Evolutionary conservation across 1,140 invertebrate genomes (phyloP), one percentile per base, ranked within the genome.

Genomic region (Ceratina australensis): DNA sequence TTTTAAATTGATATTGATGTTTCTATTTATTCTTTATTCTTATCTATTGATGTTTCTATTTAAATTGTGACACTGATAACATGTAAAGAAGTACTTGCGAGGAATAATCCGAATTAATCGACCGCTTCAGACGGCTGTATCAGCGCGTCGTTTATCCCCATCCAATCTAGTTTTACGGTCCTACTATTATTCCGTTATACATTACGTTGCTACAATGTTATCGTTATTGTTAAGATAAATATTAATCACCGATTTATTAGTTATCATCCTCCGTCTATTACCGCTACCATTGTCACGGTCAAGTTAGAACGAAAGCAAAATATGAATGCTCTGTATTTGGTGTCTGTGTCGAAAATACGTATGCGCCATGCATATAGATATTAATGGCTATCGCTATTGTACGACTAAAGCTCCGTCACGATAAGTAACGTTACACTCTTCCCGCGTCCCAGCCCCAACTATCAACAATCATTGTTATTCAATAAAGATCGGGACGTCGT

Each of bases 311-410:
- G 59, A 33, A 57, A 20, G 47, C 18, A 5, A 16, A n/a, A 54
- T 52, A 66, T 15, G 22, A 67, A 67, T 79, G 65, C 60, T 78
- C 69, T 83, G 75, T 83, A 79, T 60, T 79, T 68, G 64, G 60
- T 79, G 81, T 83, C 69, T 74, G 49, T 82, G 72, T 82, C 76
- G 80, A 69, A 73, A 61, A 78, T 65, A 79, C 66, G 57, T 79
- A 78, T 57, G n/a, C 76, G 76, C 81, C 10, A 54, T 54, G 52
- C 13, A 54, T 54, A 54, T 54, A 54, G n/a, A 73, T 78, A 83
- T 73, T 81, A 81, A 81, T 56, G 52, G 52, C 64, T 47, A 81
- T 83, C 50, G 71, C 57, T 82, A 63, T 81, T 52, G 61, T 78
- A 69, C 54, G 57, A 52, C 56, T 82, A 72, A 81, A 82, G 47